phyloP scores from a whole-genome alignment of 2,113 vertebrate species.

The Polyodon spathula region DNA sequence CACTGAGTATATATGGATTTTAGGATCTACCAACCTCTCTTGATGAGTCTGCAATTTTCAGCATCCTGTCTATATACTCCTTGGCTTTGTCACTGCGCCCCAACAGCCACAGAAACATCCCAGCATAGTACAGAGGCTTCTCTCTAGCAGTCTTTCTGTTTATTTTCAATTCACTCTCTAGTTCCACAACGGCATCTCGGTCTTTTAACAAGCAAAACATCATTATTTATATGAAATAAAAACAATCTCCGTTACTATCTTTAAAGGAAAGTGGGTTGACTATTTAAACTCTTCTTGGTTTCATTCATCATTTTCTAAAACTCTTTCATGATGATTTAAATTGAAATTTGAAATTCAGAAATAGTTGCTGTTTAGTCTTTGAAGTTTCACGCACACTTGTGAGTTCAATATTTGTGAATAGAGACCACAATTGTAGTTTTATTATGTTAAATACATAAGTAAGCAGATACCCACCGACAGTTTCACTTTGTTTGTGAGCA shows the following conservation, averaged over 20 bases:
- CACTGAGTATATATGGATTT: conserved; percentile 1
- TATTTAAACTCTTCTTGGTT: not conserved
- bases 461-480: conserved; percentile 25
- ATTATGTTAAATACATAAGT: not conserved
- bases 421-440: not conserved
- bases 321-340: not conserved
- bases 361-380: no score
- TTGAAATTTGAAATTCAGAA: no score
- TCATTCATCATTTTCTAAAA: not conserved
- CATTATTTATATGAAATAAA: not conserved
- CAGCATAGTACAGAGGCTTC: conserved; percentile 34
- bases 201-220: conserved; percentile 24
- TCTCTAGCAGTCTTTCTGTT: conserved; percentile 18
- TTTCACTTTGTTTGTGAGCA: conserved; percentile 41
- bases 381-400: no score
- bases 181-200: conserved; percentile 33
- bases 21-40: conserved; percentile 28
- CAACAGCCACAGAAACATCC: conserved; percentile 47
- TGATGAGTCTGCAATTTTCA: conserved; percentile 36
- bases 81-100: conserved; percentile 38
- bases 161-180: conserved; percentile 44
- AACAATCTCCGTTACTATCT: no score
- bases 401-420: no score
- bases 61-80: conserved; percentile 42
- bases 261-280: no score